phyloP scores from a whole-genome alignment of 2,113 vertebrate species.

The Chelonoidis abingdonii region DNA sequence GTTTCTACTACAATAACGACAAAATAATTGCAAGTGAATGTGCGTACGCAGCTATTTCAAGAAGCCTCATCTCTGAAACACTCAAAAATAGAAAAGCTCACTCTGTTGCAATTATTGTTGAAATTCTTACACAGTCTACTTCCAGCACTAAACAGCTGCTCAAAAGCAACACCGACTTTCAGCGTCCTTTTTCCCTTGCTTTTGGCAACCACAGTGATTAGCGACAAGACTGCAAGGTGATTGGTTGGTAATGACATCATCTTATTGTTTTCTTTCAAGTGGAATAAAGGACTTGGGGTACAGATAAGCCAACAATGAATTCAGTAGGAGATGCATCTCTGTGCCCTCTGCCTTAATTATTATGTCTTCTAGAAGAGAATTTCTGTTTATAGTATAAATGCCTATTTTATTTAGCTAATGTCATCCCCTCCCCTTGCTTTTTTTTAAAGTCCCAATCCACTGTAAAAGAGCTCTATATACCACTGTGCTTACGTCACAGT shows the following conservation, averaged over 20 bases:
- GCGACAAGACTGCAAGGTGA: not conserved
- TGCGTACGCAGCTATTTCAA: accelerated
- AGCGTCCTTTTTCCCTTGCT: not conserved
- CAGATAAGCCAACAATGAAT: not conserved
- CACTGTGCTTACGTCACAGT: not conserved
- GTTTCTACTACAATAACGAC: accelerated
- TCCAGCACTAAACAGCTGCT: not conserved
- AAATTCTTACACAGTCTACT: accelerated
- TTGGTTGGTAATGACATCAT: not conserved
- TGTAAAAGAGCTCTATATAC: not conserved
- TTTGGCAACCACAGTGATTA: accelerated
- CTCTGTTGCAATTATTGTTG: not conserved
- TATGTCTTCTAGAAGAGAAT: not conserved
- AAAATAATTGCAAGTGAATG: not conserved
- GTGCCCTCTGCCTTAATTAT: not conserved
- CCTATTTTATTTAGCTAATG: not conserved
- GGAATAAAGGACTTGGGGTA: not conserved
- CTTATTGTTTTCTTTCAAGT: not conserved
- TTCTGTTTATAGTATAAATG: not conserved
- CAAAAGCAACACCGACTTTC: not conserved
- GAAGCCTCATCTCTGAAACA: not conserved
- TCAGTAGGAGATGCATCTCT: not conserved
- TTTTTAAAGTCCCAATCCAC: not conserved
- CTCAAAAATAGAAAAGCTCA: not conserved
- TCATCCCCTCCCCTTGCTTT: not conserved